Base-by-base conservation (phyloP, 2,888 invertebrate genomes). In the Tiliacea citrago region DNA sequence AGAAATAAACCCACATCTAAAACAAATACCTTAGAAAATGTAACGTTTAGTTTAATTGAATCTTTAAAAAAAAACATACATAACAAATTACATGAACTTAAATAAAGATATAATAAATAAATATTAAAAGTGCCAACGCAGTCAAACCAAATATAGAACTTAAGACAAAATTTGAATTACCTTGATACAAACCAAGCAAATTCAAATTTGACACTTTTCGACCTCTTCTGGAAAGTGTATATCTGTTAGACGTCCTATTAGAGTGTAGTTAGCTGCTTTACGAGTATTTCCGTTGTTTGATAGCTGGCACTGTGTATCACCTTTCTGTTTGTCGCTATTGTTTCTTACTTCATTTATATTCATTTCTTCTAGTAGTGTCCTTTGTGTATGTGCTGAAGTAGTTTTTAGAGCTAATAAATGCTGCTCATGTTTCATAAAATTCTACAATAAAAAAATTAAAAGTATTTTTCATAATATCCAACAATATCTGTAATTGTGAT, bases 281-380 rank as follows among this genome's bases (percentile, higher is more conserved):
- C n/a, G n/a, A n/a, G n/a, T n/a, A 89, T 94, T 95, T 95, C 79
- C 75, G 92, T 95, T 94, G 78, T 86, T 94, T 96, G 92, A 91
- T 96, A 96, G 96, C 94, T 95, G 94, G 96, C 96, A 96, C 96
- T 95, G 94, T 89, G 93, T 93, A 94, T 92, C 96, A 96, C 96
- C 91, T 92, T 95, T 96, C 87, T 90, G 93, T 96, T 95, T 84
- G 84, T 93, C 85, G 92, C 93, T 93, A 92, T 93, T 88, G 73
- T 93, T 94, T 93, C 91, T 92, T 88, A 88, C 82, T 91, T 91
- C 92, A 84, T 92, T 93, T 91, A 86, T 91, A 87, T 89, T 91
- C 89, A 77, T 93, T 93, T 92, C 90, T 94, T 94, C 93, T 91
- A 67, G 94, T 96, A 96, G 95, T 90, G 67, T 93, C 92, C 94